These are phyloP conservation scores for Chrysopilus asiliformis DNA, from an alignment of 2,888 invertebrate species.

Conservation along the genomic window DNA sequence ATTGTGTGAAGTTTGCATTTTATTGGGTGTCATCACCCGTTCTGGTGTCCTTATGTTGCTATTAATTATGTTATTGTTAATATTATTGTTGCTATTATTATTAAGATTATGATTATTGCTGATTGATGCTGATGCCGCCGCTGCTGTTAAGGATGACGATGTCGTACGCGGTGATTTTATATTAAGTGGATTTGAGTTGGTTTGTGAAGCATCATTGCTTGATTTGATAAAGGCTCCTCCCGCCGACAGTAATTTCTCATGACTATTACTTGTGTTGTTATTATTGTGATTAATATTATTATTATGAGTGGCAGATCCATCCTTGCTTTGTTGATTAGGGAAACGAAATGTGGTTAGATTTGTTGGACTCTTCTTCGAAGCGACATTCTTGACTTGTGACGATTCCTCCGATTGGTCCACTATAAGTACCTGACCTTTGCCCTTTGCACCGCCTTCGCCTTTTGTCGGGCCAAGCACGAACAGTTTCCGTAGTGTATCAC, in stretches of 20 bases:
- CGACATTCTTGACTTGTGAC: no score
- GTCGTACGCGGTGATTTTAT: slow-evolving; percentile 11
- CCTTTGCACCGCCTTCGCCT: slow-evolving; percentile 57
- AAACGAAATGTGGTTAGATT: no score
- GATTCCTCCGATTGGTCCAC: slow-evolving; percentile 44
- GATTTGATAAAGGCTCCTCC: slow-evolving; percentile 3
- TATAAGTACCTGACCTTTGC: slow-evolving; percentile 59
- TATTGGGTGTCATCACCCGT: background rate
- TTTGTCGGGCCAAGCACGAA: slow-evolving; percentile 49
- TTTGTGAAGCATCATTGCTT: slow-evolving; percentile 20
- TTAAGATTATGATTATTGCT: slow-evolving; percentile 11
- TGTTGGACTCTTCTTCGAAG: no score
- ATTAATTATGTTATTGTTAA: slow-evolving; percentile 3
- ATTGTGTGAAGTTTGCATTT: background rate
- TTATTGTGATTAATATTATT: no score
- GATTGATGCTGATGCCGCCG: background rate
- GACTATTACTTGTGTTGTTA: no score
- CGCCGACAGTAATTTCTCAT: slow-evolving; percentile 19
- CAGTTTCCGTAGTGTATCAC: slow-evolving; percentile 49
- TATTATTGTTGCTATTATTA: slow-evolving; percentile 9
- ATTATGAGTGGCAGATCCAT: slow-evolving; percentile 23
- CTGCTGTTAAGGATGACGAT: slow-evolving; percentile 12
- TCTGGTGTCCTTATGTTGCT: slow-evolving; percentile 3
- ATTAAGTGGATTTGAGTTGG: slow-evolving; percentile 25
- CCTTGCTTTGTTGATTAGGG: slow-evolving; percentile 26